Evolutionary conservation across 2,113 vertebrate genomes (phyloP), one percentile per base, ranked within the genome.

Genomic region (Burhinus oedicnemus): DNA sequence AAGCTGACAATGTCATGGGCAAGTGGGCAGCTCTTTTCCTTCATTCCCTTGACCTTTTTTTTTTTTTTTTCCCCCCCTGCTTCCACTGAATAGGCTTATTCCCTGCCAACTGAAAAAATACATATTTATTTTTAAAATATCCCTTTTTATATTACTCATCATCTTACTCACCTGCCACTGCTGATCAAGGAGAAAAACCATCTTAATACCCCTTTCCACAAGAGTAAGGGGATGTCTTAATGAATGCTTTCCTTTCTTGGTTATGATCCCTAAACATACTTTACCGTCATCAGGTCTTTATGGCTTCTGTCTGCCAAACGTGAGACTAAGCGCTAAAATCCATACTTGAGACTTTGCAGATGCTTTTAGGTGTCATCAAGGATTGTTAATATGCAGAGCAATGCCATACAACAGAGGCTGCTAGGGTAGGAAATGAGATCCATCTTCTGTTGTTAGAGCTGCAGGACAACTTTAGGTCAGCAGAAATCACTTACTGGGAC

Each of bases 281-380:
- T 90, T 57, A 65, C 77, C 22, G 3, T 20, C 2, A 2, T 9
- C 0, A 4, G 36, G 54, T 95, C 68, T 77, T 92, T 49, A 66
- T 92, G 68, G 82, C 92, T 86, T 81, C 5, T 65, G 42, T 55
- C 49, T 89, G 60, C 60, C 19, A 54, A 76, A 32, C 60, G 32
- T 58, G 42, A 6, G 66, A 66, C 58, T 84, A 69, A 95, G 89
- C 89, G 87, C 44, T 95, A 58, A 91, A 93, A 93, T 93, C 68
- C 64, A 36, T 95, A 64, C 47, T 70, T 85, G 70, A 93, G 74
- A 45, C 49, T 90, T 68, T 84, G 83, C 94, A 90, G 89, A 68
- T 71, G 95, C 90, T 94, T 96, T 95, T 95, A 91, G 76, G n/a
- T 91, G 61, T 92, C 89, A 70, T 90, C 87, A 93, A 85, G 66